Base-by-base conservation (phyloP, 2,113 vertebrate species). In the Columba janthina region DNA sequence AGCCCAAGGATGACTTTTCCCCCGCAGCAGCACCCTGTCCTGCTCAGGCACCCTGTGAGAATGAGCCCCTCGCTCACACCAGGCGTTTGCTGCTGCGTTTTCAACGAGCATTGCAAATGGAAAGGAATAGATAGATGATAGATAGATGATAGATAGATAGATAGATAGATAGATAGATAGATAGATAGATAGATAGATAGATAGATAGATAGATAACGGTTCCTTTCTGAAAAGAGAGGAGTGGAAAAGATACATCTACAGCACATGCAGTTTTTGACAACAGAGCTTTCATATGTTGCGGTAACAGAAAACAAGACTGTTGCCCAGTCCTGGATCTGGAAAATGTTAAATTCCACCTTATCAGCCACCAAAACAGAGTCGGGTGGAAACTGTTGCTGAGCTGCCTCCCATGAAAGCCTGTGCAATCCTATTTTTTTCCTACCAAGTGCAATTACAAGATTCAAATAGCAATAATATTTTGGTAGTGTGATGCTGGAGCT, bases 271-370 rank as follows among this genome's bases (percentile, higher is more conserved):
- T 3, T 89, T 90, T 85, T 79, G 70, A 94, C 79, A 87, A 87
- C 1, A 1, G 62, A 93, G 70, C 50, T 93, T 85, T 79, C 61
- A 69, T 79, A 81, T 42, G 44, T 36, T 88, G 83, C 44, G 29
- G 84, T 82, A 89, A 89, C 44, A 87, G 83, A 82, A 93, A 69
- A 89, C 42, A 94, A 85, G 65, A 61, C 25, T 1, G 2, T 46
- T 96, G 76, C 76, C 83, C 73, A 82, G 76, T 78, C 73, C 2
- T 3, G 0, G 92, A 70, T 88, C 93, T 97, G 90, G 90, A 92
- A 93, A 89, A 93, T 56, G 86, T 96, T 96, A 89, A 91, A 91
- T 93, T 78, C 50, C 88, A 90, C 84, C 57, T 96, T 95, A 95
- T 89, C 92, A 96, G 92, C 80, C 90, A 92, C 76, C 1, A 4